Conservation (phyloP, 2,888 invertebrate genomes). For the Catotricha subobsoleta region DNA sequence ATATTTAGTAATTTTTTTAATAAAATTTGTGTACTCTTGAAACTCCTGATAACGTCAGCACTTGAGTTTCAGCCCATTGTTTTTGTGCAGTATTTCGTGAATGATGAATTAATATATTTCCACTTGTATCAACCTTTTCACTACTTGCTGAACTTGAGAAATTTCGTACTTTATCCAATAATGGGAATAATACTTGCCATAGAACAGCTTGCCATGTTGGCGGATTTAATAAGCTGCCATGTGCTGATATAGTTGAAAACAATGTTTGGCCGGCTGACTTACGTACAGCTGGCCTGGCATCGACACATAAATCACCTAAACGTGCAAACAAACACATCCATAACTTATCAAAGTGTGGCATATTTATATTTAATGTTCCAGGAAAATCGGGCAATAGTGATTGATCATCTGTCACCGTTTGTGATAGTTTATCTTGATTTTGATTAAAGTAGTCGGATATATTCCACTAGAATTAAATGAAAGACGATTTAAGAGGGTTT, state of each 20-base stretch:
- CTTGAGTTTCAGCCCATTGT: slow-evolving; percentile 98
- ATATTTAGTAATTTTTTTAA: no score
- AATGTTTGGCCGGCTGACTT: slow-evolving; percentile 95
- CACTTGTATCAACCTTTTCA: slow-evolving; percentile 66
- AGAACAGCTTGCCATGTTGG: slow-evolving; percentile 88
- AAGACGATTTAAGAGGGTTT: neutral
- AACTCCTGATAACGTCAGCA: slow-evolving; percentile 75
- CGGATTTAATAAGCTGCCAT: slow-evolving; percentile 71
- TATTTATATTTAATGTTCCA: slow-evolving; percentile 63
- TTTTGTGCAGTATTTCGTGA: slow-evolving; percentile 97
- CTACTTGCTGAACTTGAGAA: slow-evolving; percentile 45
- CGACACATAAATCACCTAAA: slow-evolving; percentile 81
- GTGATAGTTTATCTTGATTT: slow-evolving; percentile 70
- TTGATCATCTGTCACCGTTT: slow-evolving; percentile 51
- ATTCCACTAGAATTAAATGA: slow-evolving; percentile 62
- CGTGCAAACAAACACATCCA: slow-evolving; percentile 92
- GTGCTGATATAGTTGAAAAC: slow-evolving; percentile 93
- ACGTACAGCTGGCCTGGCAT: slow-evolving; percentile 84
- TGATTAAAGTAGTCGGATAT: slow-evolving; percentile 95
- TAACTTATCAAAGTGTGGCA: slow-evolving; percentile 78
- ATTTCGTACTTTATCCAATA: slow-evolving; percentile 74
- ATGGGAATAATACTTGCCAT: slow-evolving; percentile 89
- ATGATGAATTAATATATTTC: slow-evolving; percentile 93
- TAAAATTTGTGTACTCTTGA: slow-evolving; percentile 44
- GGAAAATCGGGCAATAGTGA: slow-evolving; percentile 71